Conservation (phyloP, 1,140 invertebrate species). For the Portunus trituberculatus region DNA sequence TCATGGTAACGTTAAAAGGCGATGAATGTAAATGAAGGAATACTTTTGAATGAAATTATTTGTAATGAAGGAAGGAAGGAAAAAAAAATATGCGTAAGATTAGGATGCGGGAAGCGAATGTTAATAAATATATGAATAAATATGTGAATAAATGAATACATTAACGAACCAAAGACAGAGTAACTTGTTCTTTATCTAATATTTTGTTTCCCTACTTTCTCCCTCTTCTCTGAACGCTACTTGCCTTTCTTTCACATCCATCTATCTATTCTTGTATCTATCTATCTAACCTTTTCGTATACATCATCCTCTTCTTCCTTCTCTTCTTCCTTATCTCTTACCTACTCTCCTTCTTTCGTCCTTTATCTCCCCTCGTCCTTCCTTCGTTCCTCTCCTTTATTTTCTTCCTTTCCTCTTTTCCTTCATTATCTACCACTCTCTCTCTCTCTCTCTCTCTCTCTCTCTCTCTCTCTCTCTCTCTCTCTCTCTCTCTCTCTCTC, state of each 20-base stretch:
- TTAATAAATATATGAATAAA: neutral
- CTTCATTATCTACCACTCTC: neutral
- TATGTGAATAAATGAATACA: neutral
- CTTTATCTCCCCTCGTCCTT: neutral
- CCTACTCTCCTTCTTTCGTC: neutral
- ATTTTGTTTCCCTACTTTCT: neutral
- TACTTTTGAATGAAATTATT: neutral
- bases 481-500: neutral
- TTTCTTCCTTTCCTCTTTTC: neutral
- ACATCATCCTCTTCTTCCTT: slow-evolving; percentile 24
- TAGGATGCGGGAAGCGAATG: neutral
- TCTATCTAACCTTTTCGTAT: neutral
- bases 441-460: neutral
- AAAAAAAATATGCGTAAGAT: neutral
- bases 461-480: slow-evolving; percentile 16
- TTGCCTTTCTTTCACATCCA: neutral
- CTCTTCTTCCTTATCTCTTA: slow-evolving; percentile 35
- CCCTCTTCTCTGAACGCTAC: neutral
- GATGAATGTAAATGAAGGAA: too few relatives aligned
- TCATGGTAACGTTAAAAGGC: too few relatives aligned
- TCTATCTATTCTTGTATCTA: neutral
- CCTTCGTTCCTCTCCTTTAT: neutral
- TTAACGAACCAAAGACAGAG: too few relatives aligned
- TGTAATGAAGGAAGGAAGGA: neutral
- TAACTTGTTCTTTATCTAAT: too few relatives aligned